Evolutionary conservation across 1,140 invertebrate genomes (phyloP).

Genomic region (Triops longicaudatus): DNA sequence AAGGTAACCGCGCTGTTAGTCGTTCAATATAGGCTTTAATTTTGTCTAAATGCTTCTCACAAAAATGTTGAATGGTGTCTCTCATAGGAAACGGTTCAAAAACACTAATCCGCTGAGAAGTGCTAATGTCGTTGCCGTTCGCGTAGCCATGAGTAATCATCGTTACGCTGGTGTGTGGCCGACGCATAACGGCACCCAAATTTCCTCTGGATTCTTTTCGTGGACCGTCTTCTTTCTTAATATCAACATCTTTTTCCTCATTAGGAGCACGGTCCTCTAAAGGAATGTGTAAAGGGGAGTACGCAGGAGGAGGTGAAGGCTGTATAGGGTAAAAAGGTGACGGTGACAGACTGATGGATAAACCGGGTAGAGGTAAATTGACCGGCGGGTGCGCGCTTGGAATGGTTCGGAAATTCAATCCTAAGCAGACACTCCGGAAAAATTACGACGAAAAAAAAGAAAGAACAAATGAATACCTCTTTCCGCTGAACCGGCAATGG

Average conservation of each 20-base stretch:
- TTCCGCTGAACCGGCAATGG: background rate
- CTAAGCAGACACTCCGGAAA: background rate
- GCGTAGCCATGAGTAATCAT: background rate
- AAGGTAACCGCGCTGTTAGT: conserved; percentile 70
- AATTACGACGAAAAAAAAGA: background rate
- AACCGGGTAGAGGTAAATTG: background rate
- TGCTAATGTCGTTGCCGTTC: background rate
- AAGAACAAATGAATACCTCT: background rate
- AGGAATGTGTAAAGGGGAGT: background rate
- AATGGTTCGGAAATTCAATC: conserved; percentile 2
- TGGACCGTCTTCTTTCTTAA: background rate
- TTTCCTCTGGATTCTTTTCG: background rate
- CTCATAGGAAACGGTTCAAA: conserved; percentile 79
- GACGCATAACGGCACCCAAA: background rate
- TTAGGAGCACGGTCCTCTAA: background rate
- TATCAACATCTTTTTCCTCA: background rate
- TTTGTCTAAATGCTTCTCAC: conserved; percentile 84
- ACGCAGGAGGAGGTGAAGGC: background rate
- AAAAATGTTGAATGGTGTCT: conserved; percentile 87
- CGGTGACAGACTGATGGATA: background rate
- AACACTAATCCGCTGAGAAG: conserved; percentile 61
- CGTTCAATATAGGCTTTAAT: conserved; percentile 85
- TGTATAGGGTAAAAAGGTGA: background rate
- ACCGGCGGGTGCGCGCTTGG: background rate
- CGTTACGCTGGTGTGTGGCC: background rate